phyloP scores from a whole-genome alignment of 2,888 invertebrate genomes.

The Hololepta plana region DNA sequence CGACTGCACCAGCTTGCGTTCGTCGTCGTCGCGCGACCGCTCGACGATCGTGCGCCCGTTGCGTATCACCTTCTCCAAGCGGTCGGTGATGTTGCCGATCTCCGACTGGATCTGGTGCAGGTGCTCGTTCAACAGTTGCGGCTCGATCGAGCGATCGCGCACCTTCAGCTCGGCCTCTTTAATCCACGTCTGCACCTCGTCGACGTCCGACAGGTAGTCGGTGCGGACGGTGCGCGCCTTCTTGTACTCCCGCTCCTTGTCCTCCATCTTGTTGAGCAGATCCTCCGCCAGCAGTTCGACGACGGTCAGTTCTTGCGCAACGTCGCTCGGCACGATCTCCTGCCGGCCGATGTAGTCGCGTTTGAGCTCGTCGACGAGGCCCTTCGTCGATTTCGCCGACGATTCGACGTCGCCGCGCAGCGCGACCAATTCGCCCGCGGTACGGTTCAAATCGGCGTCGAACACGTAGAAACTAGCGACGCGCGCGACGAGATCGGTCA shows the following conservation, averaged over 20 bases:
- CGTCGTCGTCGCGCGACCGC: constrained; percentile 59
- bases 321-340: constrained; percentile 52
- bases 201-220: constrained; percentile 64
- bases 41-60: constrained; percentile 66
- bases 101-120: constrained; percentile 62
- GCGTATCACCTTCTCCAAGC: constrained; percentile 56
- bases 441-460: constrained; percentile 48
- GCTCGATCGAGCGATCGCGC: constrained; percentile 62
- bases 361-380: constrained; percentile 38
- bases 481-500: constrained; percentile 47
- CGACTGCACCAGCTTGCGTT: constrained; percentile 54
- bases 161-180: constrained; percentile 67
- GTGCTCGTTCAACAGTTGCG: constrained; percentile 57
- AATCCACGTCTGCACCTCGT: constrained; percentile 68
- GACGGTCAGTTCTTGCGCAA: constrained; percentile 61
- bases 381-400: constrained; percentile 36
- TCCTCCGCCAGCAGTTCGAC: constrained; percentile 69
- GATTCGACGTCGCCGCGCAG: constrained; percentile 39
- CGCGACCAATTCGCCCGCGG: constrained; percentile 38
- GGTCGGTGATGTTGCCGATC: constrained; percentile 50
- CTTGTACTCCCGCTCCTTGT: constrained; percentile 73
- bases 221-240: constrained; percentile 65
- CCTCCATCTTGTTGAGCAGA: constrained; percentile 64
- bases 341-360: constrained; percentile 42
- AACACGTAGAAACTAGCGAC: constrained; percentile 59